Conservation (phyloP, 2,113 vertebrate genomes). For the Rhinogobius similis region DNA sequence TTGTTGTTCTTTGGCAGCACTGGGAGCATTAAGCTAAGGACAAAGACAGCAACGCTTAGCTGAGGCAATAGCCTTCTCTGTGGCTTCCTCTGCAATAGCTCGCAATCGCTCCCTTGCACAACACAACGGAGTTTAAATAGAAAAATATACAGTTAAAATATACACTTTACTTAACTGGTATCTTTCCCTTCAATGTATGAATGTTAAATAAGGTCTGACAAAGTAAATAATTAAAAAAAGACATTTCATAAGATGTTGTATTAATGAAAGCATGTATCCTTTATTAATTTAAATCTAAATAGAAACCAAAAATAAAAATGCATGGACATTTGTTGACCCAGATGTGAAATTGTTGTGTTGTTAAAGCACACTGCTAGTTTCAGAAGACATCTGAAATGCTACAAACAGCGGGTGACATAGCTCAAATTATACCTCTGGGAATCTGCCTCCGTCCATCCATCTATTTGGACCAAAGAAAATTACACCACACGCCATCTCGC, state of each 20-base stretch:
- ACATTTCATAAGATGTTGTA: neutral
- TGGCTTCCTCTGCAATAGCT: neutral
- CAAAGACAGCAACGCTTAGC: neutral
- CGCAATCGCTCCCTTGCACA: neutral
- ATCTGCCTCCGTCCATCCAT: conserved; percentile 10
- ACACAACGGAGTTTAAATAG: neutral
- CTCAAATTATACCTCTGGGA: conserved; percentile 23
- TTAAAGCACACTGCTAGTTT: neutral
- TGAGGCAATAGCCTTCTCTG: neutral
- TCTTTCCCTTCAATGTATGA: neutral
- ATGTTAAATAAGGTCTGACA: neutral
- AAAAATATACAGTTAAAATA: neutral
- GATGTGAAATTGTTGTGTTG: neutral
- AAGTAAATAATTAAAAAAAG: no score
- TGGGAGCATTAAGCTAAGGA: conserved; percentile 3
- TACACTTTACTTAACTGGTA: neutral
- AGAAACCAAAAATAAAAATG: neutral
- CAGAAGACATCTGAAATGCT: conserved; percentile 8
- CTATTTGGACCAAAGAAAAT: conserved; percentile 6
- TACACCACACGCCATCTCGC: neutral
- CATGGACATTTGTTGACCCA: neutral
- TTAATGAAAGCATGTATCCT: neutral
- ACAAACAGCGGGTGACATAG: conserved; percentile 6
- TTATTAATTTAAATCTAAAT: neutral
- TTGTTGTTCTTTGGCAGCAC: neutral